Evolutionary conservation across 2,888 invertebrate genomes (phyloP).

Genomic region (Ametastegia equiseti): DNA sequence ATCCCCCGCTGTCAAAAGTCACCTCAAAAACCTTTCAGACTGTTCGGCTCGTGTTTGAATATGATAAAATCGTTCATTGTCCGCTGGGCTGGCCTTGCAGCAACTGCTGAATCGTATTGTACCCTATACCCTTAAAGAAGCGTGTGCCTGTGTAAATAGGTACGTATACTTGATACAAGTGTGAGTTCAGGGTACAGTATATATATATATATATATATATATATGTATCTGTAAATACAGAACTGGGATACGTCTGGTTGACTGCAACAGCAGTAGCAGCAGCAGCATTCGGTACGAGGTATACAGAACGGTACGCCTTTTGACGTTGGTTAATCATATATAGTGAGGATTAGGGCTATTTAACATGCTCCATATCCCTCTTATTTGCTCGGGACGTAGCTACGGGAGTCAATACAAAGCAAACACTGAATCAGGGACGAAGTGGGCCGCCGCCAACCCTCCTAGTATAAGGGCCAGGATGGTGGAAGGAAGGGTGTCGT

Average conservation of each 20-base stretch:
- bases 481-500: constrained; percentile 29
- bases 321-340: constrained; percentile 50
- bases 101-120: constrained; percentile 42
- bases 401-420: constrained; percentile 55
- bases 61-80: constrained; percentile 43
- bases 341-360: constrained; percentile 51
- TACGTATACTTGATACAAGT: neutral
- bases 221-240: neutral
- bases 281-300: no score
- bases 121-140: neutral
- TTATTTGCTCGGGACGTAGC: constrained; percentile 52
- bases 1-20: neutral
- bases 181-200: neutral
- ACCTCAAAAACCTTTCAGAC: constrained; percentile 2
- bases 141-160: neutral
- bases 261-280: neutral
- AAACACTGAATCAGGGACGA: constrained; percentile 51
- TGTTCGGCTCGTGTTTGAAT: constrained; percentile 30
- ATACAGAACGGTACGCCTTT: constrained; percentile 44
- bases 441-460: constrained; percentile 23
- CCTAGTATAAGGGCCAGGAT: no score
- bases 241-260: neutral
- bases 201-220: neutral
- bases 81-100: neutral
- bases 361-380: constrained; percentile 53